A percentile compares a stretch with the other conserved stretches of the same genome.
phyloP scores from a whole-genome alignment of 2,113 vertebrate species.

The Elachura formosa region DNA sequence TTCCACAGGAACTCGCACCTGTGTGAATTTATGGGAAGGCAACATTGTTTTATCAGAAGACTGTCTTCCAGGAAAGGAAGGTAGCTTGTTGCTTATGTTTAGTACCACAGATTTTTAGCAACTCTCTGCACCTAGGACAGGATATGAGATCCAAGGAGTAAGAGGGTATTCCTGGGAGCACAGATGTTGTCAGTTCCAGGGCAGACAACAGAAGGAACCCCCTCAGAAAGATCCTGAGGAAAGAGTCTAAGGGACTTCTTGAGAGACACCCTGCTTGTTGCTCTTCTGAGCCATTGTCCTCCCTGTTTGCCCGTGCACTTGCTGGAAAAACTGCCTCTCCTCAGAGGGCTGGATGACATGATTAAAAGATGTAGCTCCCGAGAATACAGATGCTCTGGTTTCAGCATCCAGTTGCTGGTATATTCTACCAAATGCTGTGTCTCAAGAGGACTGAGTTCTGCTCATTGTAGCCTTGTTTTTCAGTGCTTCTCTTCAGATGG shows the following conservation, averaged over 20 bases:
- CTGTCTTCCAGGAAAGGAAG: not conserved
- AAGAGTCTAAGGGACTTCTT: not conserved
- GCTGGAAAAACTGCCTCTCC: not conserved
- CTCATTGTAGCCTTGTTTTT: not conserved
- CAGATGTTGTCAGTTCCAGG: not conserved
- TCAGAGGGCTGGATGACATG: not conserved
- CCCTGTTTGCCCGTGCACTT: not conserved
- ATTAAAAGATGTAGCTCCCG: not conserved
- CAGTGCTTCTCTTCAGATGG: not conserved
- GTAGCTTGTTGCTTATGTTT: not conserved
- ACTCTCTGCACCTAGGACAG: not conserved
- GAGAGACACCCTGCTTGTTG: not conserved
- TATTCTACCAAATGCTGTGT: constrained; percentile 1
- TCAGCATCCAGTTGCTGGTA: not conserved
- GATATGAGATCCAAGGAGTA: not conserved
- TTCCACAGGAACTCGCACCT: not conserved
- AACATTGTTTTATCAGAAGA: not conserved
- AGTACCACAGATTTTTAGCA: not conserved
- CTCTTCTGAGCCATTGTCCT: not conserved
- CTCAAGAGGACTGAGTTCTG: not conserved
- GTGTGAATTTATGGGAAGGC: not conserved
- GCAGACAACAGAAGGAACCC: not conserved
- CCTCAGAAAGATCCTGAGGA: not conserved
- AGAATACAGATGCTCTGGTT: constrained; percentile 20
- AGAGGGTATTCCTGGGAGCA: not conserved